These are phyloP conservation scores for Capreolus pygargus DNA, from an alignment of 2,113 vertebrate species.

Conservation along the genomic window DNA sequence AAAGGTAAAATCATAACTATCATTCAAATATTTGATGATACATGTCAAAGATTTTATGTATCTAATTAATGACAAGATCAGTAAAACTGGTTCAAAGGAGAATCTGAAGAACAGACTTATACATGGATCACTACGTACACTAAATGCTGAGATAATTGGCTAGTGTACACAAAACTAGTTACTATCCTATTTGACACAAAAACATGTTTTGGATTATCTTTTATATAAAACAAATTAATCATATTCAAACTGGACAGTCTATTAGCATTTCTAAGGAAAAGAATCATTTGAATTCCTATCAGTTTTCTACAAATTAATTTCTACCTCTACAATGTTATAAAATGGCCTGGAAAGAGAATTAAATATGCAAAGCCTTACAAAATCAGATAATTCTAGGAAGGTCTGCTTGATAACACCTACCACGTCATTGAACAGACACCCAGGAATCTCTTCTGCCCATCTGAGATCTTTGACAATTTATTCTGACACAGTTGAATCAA, in stretches of 20 bases:
- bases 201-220: not conserved
- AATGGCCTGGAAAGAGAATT: not conserved
- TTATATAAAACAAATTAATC: not conserved
- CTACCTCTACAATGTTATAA: not conserved
- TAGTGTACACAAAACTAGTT: not conserved
- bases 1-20: not conserved
- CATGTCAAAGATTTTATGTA: not conserved
- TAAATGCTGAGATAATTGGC: not conserved
- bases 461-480: not conserved
- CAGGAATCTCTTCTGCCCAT: not conserved
- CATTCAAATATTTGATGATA: not conserved
- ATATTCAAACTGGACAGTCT: not conserved
- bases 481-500: not conserved
- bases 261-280: not conserved
- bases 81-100: not conserved
- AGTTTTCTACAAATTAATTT: not conserved
- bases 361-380: not conserved
- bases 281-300: not conserved
- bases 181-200: not conserved
- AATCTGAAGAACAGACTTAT: not conserved
- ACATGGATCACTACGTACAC: too few species aligned
- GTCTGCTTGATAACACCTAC: not conserved
- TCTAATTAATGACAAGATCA: not conserved
- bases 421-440: not conserved
- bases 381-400: not conserved